Conservation (phyloP, 1,140 invertebrate species). For the Halictus rubicundus region DNA sequence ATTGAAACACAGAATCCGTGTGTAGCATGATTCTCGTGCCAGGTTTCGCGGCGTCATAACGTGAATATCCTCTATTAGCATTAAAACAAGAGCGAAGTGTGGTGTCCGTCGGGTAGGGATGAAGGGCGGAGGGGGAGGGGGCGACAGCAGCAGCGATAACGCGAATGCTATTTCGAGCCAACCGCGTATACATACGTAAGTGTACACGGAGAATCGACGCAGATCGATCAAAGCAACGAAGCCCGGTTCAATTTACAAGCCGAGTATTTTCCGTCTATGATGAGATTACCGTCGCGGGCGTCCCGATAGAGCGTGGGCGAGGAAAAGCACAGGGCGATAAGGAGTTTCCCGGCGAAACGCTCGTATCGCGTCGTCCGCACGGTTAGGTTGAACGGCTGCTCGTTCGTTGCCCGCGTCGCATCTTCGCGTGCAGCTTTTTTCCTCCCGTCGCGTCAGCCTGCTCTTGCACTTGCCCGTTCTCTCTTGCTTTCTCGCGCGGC, state of each 20-base stretch:
- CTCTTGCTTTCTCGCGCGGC: too few relatives aligned
- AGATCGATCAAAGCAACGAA: conserved; percentile 6
- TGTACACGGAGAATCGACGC: background rate
- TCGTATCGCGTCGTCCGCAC: conserved; percentile 14
- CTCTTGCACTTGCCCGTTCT: too few relatives aligned
- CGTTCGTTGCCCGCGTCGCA: conserved; percentile 31
- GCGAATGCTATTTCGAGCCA: too few relatives aligned
- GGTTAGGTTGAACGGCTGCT: conserved; percentile 37
- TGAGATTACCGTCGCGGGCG: background rate
- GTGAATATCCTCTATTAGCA: too few relatives aligned
- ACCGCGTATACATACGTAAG: too few relatives aligned
- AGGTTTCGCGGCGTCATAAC: conserved; percentile 9
- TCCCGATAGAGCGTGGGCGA: conserved; percentile 1
- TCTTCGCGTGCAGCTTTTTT: conserved; percentile 19
- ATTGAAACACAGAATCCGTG: too few relatives aligned
- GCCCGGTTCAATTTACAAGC: background rate
- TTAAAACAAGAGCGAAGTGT: too few relatives aligned
- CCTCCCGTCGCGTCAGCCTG: too few relatives aligned
- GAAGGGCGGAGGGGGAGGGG: too few relatives aligned
- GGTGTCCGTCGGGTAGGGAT: too few relatives aligned
- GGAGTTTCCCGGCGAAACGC: background rate
- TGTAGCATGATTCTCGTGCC: background rate
- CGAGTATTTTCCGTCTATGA: background rate
- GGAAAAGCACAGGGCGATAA: background rate
- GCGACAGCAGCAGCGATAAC: too few relatives aligned